Evolutionary conservation across 2,888 invertebrate genomes (phyloP).

Genomic region (Rhingia rostrata): DNA sequence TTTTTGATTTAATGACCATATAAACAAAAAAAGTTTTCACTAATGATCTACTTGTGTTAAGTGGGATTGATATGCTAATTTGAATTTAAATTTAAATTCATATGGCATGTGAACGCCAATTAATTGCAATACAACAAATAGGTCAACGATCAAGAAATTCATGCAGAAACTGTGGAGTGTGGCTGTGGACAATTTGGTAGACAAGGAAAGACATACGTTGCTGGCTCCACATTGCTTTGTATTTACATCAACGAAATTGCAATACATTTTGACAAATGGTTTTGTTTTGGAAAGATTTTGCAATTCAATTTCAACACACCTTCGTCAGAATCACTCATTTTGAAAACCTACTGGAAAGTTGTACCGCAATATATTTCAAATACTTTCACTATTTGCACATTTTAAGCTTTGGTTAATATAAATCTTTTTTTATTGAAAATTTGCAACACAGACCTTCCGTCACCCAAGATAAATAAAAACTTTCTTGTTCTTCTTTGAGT

Average conservation of each 20-base stretch:
- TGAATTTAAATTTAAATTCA: conserved; percentile 15
- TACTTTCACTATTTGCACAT: conserved; percentile 25
- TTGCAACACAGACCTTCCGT: conserved; percentile 9
- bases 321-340: conserved; percentile 78
- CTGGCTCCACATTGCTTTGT: conserved; percentile 17
- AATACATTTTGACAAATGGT: conserved; percentile 52
- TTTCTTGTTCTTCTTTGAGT: conserved; percentile 26
- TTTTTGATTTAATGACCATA: too few relatives aligned
- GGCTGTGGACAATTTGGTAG: not conserved
- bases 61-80: not conserved
- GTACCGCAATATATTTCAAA: conserved; percentile 10
- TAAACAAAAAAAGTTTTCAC: too few relatives aligned
- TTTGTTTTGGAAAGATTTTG: conserved; percentile 29
- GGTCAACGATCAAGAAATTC: conserved; percentile 8
- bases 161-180: conserved; percentile 11
- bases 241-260: conserved; percentile 37
- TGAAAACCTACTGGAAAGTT: conserved; percentile 15
- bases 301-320: conserved; percentile 73
- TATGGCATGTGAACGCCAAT: conserved; percentile 11
- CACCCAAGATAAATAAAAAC: conserved; percentile 56
- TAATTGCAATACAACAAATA: conserved; percentile 13
- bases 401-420: conserved; percentile 4
- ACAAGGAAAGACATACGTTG: conserved; percentile 9
- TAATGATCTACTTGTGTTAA: not conserved
- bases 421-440: conserved; percentile 23